A percentile compares a stretch with the other conserved stretches of the same genome.
These are phyloP conservation scores for Lytechinus pictus DNA, from an alignment of 35 echinoderm and acorn worm genomes.

Conservation along the genomic window DNA sequence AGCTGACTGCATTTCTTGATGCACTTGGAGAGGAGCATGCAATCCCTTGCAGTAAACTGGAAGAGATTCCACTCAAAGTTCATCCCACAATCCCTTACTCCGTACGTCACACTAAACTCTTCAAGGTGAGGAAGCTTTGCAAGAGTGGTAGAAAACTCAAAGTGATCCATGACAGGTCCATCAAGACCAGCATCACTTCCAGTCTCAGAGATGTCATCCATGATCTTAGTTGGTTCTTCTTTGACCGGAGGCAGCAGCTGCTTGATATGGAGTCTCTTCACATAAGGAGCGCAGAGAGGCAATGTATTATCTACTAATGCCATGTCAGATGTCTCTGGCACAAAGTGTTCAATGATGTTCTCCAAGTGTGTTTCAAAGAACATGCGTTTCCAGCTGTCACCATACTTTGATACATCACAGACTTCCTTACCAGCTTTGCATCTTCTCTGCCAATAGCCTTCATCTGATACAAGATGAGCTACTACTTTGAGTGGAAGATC, in stretches of 20 bases:
- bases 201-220: conserved; percentile 91
- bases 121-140: conserved; percentile 82
- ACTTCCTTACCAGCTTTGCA: conserved; percentile 92
- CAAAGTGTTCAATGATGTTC: conserved; percentile 95
- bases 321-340: conserved; percentile 87
- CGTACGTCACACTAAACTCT: conserved; percentile 91
- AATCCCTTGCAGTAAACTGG: conserved; percentile 92
- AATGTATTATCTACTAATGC: conserved; percentile 57
- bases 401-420: conserved; percentile 94
- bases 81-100: conserved; percentile 95
- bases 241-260: conserved; percentile 96
- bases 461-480: conserved; percentile 92
- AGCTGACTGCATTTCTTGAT: conserved; percentile 79
- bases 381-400: conserved; percentile 93
- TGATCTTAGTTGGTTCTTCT: conserved; percentile 80
- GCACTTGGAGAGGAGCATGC: conserved; percentile 89
- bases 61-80: conserved; percentile 99
- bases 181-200: conserved; percentile 90
- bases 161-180: conserved; percentile 89
- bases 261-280: conserved; percentile 84
- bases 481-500: conserved; percentile 86
- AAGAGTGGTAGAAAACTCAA: conserved; percentile 90
- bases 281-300: conserved; percentile 87
- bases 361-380: conserved; percentile 97
- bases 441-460: conserved; percentile 96